A percentile compares a stretch with the other conserved stretches of the same genome.
phyloP scores from a whole-genome alignment of 2,113 vertebrate genomes.

The Odocoileus hemionus region DNA sequence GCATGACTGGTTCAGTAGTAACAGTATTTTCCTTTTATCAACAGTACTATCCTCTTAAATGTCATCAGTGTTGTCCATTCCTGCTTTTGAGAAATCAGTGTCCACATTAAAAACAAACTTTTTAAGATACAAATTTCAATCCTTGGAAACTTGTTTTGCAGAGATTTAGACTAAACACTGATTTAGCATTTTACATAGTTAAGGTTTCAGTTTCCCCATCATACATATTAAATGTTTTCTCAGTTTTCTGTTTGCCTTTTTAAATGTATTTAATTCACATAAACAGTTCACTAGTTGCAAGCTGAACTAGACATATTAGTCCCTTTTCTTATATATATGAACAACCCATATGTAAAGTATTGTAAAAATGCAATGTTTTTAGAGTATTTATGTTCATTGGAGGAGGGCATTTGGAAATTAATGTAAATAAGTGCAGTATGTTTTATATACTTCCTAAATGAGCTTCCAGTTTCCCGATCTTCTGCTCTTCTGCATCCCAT shows the following conservation, averaged over 20 bases:
- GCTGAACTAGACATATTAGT: not conserved
- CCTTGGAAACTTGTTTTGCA: not conserved
- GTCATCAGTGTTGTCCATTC: not conserved
- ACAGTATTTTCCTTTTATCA: not conserved
- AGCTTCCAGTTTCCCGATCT: not conserved
- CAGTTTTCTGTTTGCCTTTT: not conserved
- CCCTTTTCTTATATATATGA: not conserved
- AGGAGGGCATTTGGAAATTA: not conserved
- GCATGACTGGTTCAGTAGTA: not conserved
- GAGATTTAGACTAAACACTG: not conserved
- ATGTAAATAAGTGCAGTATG: not conserved
- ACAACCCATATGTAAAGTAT: not conserved
- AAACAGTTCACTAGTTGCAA: not conserved
- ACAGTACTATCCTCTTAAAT: not conserved
- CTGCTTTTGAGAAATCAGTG: not conserved
- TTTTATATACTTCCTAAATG: not conserved
- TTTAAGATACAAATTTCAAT: not conserved
- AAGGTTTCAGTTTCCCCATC: not conserved
- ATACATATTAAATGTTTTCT: not conserved
- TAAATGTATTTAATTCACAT: not conserved
- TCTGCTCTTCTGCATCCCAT: not conserved
- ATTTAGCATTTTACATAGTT: not conserved
- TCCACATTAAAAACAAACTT: not conserved
- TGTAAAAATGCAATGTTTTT: not conserved
- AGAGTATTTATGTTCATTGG: not conserved